Evolutionary conservation across 2,888 invertebrate species (phyloP).

Genomic region (Euclidia mi): DNA sequence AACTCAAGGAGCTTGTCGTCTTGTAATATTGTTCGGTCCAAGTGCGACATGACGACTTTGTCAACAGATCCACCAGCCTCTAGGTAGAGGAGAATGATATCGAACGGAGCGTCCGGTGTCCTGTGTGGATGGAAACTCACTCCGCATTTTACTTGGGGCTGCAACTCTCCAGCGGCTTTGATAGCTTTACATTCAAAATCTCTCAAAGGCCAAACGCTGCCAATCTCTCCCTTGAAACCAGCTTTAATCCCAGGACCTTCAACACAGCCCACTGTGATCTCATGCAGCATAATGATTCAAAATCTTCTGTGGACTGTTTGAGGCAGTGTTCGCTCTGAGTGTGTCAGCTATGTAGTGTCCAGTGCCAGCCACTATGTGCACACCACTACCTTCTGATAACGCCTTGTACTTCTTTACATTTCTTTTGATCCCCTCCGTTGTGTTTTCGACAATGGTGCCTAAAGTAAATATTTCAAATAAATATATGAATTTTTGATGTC

Average conservation of each 20-base stretch:
- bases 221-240: conserved; percentile 96
- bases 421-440: conserved; percentile 92
- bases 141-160: conserved; percentile 92
- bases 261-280: conserved; percentile 88
- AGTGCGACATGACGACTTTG: conserved; percentile 95
- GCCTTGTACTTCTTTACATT: conserved; percentile 90
- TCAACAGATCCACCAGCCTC: conserved; percentile 94
- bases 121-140: conserved; percentile 96
- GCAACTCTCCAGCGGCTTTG: conserved; percentile 92
- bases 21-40: conserved; percentile 92
- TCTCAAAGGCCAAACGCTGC: conserved; percentile 94
- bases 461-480: conserved; percentile 8
- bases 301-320: conserved; percentile 88
- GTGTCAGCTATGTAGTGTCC: conserved; percentile 93
- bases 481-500: too few species aligned
- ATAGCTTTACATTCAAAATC: conserved; percentile 94
- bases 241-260: conserved; percentile 89
- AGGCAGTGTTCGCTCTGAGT: conserved; percentile 88
- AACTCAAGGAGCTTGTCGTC: conserved; percentile 91
- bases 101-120: conserved; percentile 92
- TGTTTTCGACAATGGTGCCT: conserved; percentile 94
- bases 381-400: conserved; percentile 90
- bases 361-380: conserved; percentile 94
- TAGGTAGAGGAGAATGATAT: conserved; percentile 93
- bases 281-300: conserved; percentile 91